Base-by-base conservation (phyloP, 2,888 invertebrate species). In the Drosophila incognita region DNA sequence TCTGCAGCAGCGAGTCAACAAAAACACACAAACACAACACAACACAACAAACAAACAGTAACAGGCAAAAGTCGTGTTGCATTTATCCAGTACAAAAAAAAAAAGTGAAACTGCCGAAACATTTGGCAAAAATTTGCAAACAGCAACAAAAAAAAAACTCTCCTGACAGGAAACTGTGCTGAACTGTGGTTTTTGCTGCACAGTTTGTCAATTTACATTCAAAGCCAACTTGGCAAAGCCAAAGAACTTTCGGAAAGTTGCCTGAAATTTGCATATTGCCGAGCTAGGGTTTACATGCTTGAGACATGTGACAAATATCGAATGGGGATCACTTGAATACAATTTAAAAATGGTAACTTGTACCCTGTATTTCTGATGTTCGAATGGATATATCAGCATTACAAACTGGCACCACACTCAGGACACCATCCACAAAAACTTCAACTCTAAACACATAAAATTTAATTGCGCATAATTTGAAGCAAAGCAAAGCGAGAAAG, bases 191-290 rank as follows among this genome's bases (percentile, higher is more conserved):
- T 75, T 54, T 35, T 66, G n/a, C 56, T 7, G 38, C 40, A 61
- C 69, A 65, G 42, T 73, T 69, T 79, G 66, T 71, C 76, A 66
- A 72, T 79, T 77, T 79, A 48, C 63, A 78, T 75, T 63, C 64
- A 33, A 27, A 57, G 42, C 29, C 33, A 64, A 63, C 42, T 59
- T 52, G 54, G 61, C 62, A 68, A 24, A 24, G 62, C 24, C 51
- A 69, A 68, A 79, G 77, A 64, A 76, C 74, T 56, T 56, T 42
- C 31, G 38, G 31, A 51, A 56, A 54, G 66, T 77, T 64, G 59
- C 40, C 74, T 59, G 71, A 57, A 60, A 85, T 83, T 87, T 82
- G 73, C 78, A 83, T 82, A 84, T 61, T 60, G 18, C 42, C 49
- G 24, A 54, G 21, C 56, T 65, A 40, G 38, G 29, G 42, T 42